Evolutionary conservation across 2,113 vertebrate species (phyloP).

Genomic region (Parotia lawesii): DNA sequence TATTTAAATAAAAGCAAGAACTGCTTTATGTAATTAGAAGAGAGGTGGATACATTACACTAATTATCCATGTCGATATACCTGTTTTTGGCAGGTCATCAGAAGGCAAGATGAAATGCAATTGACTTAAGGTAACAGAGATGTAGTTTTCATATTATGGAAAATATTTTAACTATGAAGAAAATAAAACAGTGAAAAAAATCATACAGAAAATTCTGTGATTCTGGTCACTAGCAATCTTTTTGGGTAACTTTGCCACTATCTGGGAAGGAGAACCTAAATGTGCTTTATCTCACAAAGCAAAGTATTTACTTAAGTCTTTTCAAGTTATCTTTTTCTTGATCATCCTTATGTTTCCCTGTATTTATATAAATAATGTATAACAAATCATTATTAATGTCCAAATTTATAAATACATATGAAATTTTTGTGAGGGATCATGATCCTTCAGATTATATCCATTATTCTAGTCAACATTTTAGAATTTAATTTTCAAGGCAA

Average conservation of each 20-base stretch:
- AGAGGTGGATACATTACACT: neutral
- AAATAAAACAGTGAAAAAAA: neutral
- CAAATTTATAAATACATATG: neutral
- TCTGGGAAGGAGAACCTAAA: neutral
- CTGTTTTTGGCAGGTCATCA: neutral
- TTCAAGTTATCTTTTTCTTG: neutral
- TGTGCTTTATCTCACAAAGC: neutral
- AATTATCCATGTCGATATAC: neutral
- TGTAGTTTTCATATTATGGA: neutral
- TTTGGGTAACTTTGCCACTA: neutral
- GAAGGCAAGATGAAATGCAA: neutral
- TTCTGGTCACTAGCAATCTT: neutral
- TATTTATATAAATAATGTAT: neutral
- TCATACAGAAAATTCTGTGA: neutral
- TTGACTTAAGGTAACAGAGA: neutral
- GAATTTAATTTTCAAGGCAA: neutral
- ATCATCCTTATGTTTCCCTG: neutral
- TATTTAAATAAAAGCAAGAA: neutral
- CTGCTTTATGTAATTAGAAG: neutral
- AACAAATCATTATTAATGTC: neutral
- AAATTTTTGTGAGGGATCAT: fast-evolving
- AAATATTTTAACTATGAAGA: neutral
- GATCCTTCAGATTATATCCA: neutral
- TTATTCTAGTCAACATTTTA: neutral
- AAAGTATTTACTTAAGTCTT: neutral